Evolutionary conservation across 2,113 vertebrate genomes (phyloP).

Genomic region (Mus musculus): DNA sequence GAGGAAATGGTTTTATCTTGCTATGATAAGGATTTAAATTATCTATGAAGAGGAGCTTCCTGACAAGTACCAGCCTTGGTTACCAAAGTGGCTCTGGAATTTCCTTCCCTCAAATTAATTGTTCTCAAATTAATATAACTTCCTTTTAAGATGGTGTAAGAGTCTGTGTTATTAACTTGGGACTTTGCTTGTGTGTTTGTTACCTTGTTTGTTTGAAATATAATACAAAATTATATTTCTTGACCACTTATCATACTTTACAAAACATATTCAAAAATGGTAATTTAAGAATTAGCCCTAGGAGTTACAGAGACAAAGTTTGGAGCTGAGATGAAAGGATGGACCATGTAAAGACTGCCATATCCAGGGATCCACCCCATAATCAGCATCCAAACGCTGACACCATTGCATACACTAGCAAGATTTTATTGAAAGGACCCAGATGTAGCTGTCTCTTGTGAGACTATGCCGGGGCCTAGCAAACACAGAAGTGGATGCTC

Average conservation of each 20-base stretch:
- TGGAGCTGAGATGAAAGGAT: no score
- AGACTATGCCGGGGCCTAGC: no score
- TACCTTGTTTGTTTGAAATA: background rate
- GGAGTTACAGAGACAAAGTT: no score
- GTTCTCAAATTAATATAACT: conserved; percentile 64
- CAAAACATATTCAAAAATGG: conserved; percentile 34
- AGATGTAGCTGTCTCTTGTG: no score
- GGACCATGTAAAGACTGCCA: no score
- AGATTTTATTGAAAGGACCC: no score
- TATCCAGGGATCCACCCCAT: no score
- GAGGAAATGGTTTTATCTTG: conserved; percentile 71
- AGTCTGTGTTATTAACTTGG: conserved; percentile 17
- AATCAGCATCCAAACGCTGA: no score
- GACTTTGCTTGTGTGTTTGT: background rate
- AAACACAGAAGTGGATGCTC: no score
- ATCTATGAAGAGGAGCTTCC: conserved; percentile 73
- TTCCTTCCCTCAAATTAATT: conserved; percentile 62
- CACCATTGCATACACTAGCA: no score
- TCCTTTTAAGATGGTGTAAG: conserved; percentile 61
- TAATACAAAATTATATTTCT: background rate
- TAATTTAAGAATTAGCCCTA: background rate
- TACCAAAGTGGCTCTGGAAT: conserved; percentile 70
- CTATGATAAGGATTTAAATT: conserved; percentile 68
- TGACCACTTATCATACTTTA: background rate
- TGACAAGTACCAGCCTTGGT: conserved; percentile 62